Evolutionary conservation across 2,888 invertebrate species (phyloP).

Genomic region (Chamaedrilus cognettii): DNA sequence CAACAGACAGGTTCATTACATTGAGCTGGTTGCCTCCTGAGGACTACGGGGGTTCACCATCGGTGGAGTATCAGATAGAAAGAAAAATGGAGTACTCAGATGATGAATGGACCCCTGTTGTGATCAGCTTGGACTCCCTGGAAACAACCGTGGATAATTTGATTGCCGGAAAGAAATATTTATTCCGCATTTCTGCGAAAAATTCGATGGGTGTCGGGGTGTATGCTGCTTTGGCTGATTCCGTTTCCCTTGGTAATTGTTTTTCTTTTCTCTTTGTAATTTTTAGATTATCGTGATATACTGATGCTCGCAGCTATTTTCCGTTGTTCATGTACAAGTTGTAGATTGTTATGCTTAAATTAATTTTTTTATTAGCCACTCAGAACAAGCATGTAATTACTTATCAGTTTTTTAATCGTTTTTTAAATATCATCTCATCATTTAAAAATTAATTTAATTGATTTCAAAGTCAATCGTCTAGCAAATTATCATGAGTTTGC

Average conservation of each 20-base stretch:
- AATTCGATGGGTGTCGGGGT: conserved; percentile 75
- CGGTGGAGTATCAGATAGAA: conserved; percentile 49
- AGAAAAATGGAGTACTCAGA: conserved; percentile 67
- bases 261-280: not conserved
- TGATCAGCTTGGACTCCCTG: conserved; percentile 22
- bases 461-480: conserved; percentile 32
- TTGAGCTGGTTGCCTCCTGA: conserved; percentile 70
- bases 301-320: not conserved
- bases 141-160: conserved; percentile 19
- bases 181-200: conserved; percentile 36
- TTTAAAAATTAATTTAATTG: too few relatives aligned
- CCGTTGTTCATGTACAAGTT: not conserved
- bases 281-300: not conserved
- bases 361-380: conserved; percentile 3
- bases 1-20: conserved; percentile 69
- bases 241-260: conserved; percentile 1
- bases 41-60: conserved; percentile 37
- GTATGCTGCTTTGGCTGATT: conserved; percentile 44
- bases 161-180: conserved; percentile 21
- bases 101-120: conserved; percentile 68
- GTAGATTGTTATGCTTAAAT: conserved; percentile 23
- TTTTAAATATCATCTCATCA: too few relatives aligned
- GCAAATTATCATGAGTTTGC: conserved; percentile 31
- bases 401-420: not conserved
- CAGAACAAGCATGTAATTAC: not conserved